Conservation (phyloP, 2,113 vertebrate species). For the Microtus oregoni region DNA sequence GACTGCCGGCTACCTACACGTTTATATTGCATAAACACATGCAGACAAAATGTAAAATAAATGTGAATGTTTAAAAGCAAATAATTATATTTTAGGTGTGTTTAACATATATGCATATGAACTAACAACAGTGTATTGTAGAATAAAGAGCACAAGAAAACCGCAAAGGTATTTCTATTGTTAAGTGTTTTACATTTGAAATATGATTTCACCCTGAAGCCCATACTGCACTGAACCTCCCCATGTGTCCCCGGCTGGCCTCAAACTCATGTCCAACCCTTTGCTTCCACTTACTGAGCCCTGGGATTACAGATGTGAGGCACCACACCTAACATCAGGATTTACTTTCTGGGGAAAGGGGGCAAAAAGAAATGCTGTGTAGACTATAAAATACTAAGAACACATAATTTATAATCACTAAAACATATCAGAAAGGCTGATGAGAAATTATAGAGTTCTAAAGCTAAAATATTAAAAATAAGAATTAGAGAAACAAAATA, state of each 20-base stretch:
- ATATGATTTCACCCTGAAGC: neutral
- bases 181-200: neutral
- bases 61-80: neutral
- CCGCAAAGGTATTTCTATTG: neutral
- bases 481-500: neutral
- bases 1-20: neutral
- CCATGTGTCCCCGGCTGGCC: neutral
- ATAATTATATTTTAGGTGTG: neutral
- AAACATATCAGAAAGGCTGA: neutral
- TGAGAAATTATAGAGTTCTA: neutral
- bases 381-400: no score
- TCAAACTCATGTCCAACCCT: no score
- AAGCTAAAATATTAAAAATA: neutral
- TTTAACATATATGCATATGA: neutral
- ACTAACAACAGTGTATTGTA: neutral
- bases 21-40: neutral
- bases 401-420: no score
- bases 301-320: neutral
- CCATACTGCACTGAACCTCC: neutral
- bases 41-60: neutral
- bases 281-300: neutral
- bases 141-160: neutral
- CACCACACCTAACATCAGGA: neutral
- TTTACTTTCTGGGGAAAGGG: neutral
- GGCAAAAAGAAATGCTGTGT: no score